Evolutionary conservation across 2,797 vertebrate genomes (phyloP).

Genomic region (Mus spretus): DNA sequence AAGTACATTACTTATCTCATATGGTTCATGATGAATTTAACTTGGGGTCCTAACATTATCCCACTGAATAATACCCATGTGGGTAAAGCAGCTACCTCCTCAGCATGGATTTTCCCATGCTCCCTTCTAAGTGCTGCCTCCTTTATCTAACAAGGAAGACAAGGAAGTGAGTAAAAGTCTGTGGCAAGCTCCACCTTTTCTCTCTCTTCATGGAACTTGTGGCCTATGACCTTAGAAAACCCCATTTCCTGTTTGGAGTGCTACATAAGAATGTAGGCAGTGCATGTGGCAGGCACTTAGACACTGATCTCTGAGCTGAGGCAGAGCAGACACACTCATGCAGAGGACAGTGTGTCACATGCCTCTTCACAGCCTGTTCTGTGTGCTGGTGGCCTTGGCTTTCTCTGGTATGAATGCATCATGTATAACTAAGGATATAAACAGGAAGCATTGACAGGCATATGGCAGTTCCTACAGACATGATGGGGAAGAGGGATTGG

Average conservation of each 20-base stretch:
- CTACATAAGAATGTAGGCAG: neutral
- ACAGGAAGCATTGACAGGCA: neutral
- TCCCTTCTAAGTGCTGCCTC: neutral
- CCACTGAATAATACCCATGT: neutral
- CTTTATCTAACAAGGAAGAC: neutral
- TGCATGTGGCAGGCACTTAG: rapidly evolving
- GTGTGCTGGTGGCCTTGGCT: neutral
- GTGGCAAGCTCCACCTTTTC: neutral
- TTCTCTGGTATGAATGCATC: neutral
- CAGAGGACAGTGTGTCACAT: neutral
- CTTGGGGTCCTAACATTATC: neutral
- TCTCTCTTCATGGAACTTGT: neutral
- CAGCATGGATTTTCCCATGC: neutral
- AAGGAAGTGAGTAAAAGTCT: neutral
- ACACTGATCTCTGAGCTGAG: neutral
- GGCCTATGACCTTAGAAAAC: neutral
- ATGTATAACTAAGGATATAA: rapidly evolving
- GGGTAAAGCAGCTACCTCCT: neutral
- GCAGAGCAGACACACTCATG: neutral
- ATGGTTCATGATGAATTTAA: neutral
- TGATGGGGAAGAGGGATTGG: neutral
- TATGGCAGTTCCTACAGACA: neutral
- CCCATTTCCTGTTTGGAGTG: conserved; percentile 38
- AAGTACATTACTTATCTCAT: neutral
- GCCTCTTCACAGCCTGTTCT: neutral